These are phyloP conservation scores for Vimba vimba DNA, from an alignment of 2,113 vertebrate species.

Conservation along the genomic window DNA sequence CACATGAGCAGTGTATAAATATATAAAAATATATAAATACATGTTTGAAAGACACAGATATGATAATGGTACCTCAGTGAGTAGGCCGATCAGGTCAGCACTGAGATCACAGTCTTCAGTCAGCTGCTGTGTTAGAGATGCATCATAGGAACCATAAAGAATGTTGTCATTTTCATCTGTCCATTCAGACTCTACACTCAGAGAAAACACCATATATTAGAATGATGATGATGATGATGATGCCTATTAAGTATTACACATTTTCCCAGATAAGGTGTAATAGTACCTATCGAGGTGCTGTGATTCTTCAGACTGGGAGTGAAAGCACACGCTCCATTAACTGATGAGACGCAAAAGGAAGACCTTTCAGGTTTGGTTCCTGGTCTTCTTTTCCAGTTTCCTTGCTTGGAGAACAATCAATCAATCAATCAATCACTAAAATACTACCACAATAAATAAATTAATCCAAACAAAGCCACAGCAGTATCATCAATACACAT, in stretches of 20 bases:
- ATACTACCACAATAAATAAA: neutral
- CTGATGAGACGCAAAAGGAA: constrained; percentile 66
- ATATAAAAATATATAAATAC: neutral
- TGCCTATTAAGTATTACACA: neutral
- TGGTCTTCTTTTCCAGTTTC: constrained; percentile 61
- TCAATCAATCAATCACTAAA: neutral
- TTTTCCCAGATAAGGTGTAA: neutral
- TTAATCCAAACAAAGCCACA: too few relatives aligned
- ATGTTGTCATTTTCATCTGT: constrained; percentile 75
- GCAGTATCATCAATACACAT: too few relatives aligned
- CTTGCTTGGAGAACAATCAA: neutral
- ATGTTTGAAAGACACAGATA: neutral
- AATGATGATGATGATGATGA: neutral
- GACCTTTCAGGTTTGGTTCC: constrained; percentile 66
- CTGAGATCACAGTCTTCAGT: neutral
- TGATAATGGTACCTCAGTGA: constrained; percentile 60
- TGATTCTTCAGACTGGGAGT: constrained; percentile 63
- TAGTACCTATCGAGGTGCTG: constrained; percentile 64
- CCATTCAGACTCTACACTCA: constrained; percentile 75
- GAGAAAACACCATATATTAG: neutral
- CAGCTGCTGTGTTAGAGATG: neutral
- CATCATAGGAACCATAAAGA: constrained; percentile 61
- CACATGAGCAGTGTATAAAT: neutral
- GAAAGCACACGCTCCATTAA: constrained; percentile 62
- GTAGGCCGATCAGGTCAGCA: constrained; percentile 57